These are phyloP conservation scores for Metopolophium dirhodum DNA, from an alignment of 1,140 invertebrate genomes.

Conservation along the genomic window DNA sequence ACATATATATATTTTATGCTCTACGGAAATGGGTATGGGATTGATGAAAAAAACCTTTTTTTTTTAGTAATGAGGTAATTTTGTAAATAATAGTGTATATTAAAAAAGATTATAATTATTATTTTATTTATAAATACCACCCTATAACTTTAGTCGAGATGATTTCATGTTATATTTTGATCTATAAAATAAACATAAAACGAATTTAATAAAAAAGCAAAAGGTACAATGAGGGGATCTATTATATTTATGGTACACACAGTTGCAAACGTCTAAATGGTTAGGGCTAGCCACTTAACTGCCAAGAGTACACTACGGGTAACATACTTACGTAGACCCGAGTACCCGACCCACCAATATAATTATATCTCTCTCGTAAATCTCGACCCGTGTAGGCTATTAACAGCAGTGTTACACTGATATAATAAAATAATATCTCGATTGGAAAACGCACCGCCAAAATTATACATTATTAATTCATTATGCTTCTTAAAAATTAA, in stretches of 20 bases:
- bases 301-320: neutral
- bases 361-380: neutral
- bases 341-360: neutral
- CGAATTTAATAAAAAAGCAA: neutral
- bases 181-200: neutral
- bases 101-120: no score
- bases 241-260: neutral
- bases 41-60: no score
- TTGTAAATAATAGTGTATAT: no score
- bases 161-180: neutral
- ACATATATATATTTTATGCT: no score
- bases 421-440: neutral
- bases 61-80: no score
- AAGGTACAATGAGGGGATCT: neutral
- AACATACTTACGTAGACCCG: neutral
- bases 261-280: neutral
- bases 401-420: neutral
- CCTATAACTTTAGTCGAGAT: neutral
- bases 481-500: neutral
- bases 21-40: no score
- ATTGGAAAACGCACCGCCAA: neutral
- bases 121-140: no score
- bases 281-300: neutral
- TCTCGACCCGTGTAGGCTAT: neutral
- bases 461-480: neutral